phyloP scores from a whole-genome alignment of 2,113 vertebrate genomes.

The Tiliqua scincoides region DNA sequence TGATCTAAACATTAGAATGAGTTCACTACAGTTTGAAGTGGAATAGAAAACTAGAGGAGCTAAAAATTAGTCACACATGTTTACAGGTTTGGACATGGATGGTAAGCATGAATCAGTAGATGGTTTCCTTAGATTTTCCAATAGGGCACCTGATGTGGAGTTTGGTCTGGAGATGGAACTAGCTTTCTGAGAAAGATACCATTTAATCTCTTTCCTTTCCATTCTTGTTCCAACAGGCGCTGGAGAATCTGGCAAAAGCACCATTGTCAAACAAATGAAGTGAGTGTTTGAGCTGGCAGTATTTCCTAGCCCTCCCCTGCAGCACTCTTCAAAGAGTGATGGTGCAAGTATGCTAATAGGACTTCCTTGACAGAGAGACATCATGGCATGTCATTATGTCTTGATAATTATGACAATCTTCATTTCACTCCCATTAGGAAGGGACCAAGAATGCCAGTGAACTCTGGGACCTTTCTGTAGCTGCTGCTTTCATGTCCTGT shows the following conservation, averaged over 20 bases:
- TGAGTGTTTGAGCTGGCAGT: conserved; percentile 75
- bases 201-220: rapidly evolving
- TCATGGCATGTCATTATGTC: not conserved
- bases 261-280: conserved; percentile 99
- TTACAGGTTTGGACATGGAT: not conserved
- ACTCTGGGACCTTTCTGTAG: not conserved
- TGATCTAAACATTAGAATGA: not conserved
- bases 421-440: not conserved
- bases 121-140: not conserved
- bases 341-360: not conserved
- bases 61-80: not conserved
- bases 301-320: not conserved
- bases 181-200: not conserved
- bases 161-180: not conserved
- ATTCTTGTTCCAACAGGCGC: conserved; percentile 80
- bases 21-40: not conserved
- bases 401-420: no score
- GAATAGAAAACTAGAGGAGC: not conserved
- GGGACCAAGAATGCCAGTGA: not conserved
- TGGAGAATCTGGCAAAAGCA: conserved; percentile 97
- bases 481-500: not conserved
- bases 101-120: not conserved
- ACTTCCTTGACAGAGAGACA: not conserved
- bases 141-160: not conserved
- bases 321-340: not conserved